Evolutionary conservation across 2,888 invertebrate genomes (phyloP), one percentile per base, ranked within the genome.

Genomic region (Lucinisca nassula): DNA sequence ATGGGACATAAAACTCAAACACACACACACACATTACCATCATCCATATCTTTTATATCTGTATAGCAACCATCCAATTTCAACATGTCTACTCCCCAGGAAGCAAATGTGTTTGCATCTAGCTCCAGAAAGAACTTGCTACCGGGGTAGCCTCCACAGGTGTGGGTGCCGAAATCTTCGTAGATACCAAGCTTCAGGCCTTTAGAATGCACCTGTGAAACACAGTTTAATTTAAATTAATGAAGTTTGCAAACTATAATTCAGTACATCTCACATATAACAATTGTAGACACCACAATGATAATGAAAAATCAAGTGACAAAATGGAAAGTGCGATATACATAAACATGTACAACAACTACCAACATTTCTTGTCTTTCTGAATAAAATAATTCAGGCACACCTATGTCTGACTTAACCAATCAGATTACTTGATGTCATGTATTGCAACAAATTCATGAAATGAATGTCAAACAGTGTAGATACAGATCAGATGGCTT

Each of bases 141-240:
- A 21, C 99, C 99, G 0, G 99, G 99, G 96, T 99, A 99, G 4
- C 99, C 99, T 0, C 98, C 99, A 96, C 99, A 99, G 0, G 99
- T 99, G 96, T 98, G 98, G 95, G 99, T 99, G 3, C 99, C 99
- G 96, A 98, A 99, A 96, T 99, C 99, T 96, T 99, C 99, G 96
- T 99, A 99, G 92, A 99, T 99, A 38, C 99, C 99, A 95, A 99
- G 98, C 96, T 99, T 99, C 70, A 99, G 97, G n/a, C 99, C 99
- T 96, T 91, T 92, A 37, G 84, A 83, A 78, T 95, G 95, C n/a
- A 95, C 87, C 95, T 95, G 75, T 2, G 58, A 72, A 73, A 30
- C 8, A 45, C 45, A 45, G 8, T 8, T 8, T 17, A 45, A 17
- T 45, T 12, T 8, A 45, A 12, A 45, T 12, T 45, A 8, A 45